A percentile compares a stretch with the other conserved stretches of the same genome.
These are phyloP conservation scores for Antechinus stuartii DNA, from an alignment of 2,113 vertebrate genomes.

Conservation along the genomic window DNA sequence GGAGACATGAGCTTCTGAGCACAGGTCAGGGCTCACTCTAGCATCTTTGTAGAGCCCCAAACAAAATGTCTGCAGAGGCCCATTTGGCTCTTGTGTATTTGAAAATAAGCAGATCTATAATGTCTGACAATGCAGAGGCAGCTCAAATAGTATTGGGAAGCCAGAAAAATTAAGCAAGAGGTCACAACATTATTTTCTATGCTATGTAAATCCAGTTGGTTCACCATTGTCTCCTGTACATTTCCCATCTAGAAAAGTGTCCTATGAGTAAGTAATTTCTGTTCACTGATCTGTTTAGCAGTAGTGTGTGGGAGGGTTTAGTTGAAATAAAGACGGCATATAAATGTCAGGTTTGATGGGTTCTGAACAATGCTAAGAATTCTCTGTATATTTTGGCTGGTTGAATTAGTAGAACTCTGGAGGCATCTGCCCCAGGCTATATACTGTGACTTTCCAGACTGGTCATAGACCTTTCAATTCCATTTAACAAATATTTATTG, in stretches of 20 bases:
- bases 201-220: conserved; percentile 17
- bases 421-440: not conserved
- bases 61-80: not conserved
- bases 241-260: conserved; percentile 57
- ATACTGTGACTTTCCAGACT: not conserved
- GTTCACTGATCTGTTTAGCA: not conserved
- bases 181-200: not conserved
- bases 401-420: not conserved
- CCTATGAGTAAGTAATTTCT: conserved; percentile 51
- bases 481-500: not conserved
- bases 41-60: not conserved
- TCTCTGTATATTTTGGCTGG: not conserved
- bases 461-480: not conserved
- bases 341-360: not conserved
- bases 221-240: conserved; percentile 62
- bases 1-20: not conserved
- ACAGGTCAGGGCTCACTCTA: not conserved
- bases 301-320: not conserved
- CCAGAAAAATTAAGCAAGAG: not conserved
- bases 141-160: not conserved
- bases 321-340: not conserved
- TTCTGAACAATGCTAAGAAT: not conserved
- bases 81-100: not conserved
- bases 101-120: not conserved
- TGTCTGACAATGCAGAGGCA: not conserved